Evolutionary conservation across 2,797 vertebrate genomes (phyloP).

Genomic region (Percopsis omiscomaycus): DNA sequence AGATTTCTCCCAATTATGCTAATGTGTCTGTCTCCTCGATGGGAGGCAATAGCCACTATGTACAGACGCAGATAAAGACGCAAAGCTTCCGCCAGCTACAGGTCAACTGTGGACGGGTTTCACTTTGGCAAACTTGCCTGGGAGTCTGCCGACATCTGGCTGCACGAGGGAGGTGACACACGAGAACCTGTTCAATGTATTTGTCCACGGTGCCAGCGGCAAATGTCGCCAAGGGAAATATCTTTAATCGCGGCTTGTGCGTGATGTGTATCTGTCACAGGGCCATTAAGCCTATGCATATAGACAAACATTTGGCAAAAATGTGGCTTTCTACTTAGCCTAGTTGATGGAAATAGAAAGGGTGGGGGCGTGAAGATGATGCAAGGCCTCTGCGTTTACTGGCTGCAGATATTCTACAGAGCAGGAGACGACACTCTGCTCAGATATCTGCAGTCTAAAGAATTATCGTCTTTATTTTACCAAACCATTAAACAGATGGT

Average conservation of each 20-base stretch:
- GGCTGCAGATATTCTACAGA: too few relatives aligned
- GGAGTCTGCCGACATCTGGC: slow-evolving; percentile 47
- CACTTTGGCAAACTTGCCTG: slow-evolving; percentile 41
- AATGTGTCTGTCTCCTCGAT: slow-evolving; percentile 51
- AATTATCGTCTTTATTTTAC: too few relatives aligned
- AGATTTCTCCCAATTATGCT: slow-evolving; percentile 65
- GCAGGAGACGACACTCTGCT: too few relatives aligned
- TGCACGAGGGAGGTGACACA: slow-evolving; percentile 17
- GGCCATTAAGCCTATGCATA: too few relatives aligned
- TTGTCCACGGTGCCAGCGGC: slow-evolving; percentile 16
- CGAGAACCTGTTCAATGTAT: slow-evolving; percentile 1
- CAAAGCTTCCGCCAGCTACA: slow-evolving; percentile 13
- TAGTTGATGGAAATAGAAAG: too few relatives aligned
- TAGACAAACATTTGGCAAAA: too few relatives aligned
- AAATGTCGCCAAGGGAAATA: slow-evolving; percentile 15
- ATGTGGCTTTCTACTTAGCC: too few relatives aligned
- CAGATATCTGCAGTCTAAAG: too few relatives aligned
- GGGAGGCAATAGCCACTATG: slow-evolving; percentile 47
- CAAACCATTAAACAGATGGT: too few relatives aligned
- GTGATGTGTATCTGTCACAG: not conserved
- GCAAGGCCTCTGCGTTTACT: too few relatives aligned
- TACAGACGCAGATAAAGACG: slow-evolving; percentile 47
- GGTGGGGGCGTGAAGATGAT: too few relatives aligned
- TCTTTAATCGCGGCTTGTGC: not conserved
- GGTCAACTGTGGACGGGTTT: slow-evolving; percentile 46